Base-by-base conservation (phyloP, 2,888 invertebrate genomes). In the Heteromyza rotundicornis region DNA sequence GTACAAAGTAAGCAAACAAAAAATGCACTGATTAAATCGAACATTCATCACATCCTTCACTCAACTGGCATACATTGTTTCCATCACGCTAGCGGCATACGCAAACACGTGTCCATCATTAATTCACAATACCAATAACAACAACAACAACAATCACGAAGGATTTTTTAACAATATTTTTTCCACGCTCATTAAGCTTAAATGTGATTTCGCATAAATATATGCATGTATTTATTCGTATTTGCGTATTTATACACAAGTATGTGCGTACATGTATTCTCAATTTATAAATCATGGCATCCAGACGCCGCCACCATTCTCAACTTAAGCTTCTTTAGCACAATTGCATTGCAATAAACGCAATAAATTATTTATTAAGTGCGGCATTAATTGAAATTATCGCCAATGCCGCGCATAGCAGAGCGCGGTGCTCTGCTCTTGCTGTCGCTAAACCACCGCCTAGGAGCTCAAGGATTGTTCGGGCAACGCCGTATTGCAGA, bases 321-420 rank as follows among this genome's bases (percentile, higher is more conserved):
- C 10, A 27, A 27, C 10, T 27, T 27, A 27, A 27, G 10, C 27
- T 27, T 27, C 7, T 27, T 10, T 5, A 27, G 27, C 16, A 23
- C 17, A 20, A 24, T 16, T 23, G 5, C 14, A 3, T 17, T 32
- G 32, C 49, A 35, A 14, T 19, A 44, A 24, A 20, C 2, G 50
- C 53, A 68, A 70, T 70, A 64, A 66, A 67, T 70, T 64, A 67
- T 67, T 70, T 67, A 68, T 67, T 66, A 66, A 70, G 66, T 64
- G 59, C 64, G 22, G 63, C 62, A 68, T 67, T 70, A 70, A 67
- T 64, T 64, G 69, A 69, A 68, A 68, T 69, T 68, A 66, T 69
- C 65, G 59, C 60, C 36, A n/a, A 10, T 40, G 40, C n/a, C 40
- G 16, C 7, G 32, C 12, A 8, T 8, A 32, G 12, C 32, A 32